A percentile compares a stretch with the other conserved stretches of the same genome.
Evolutionary conservation across 2,113 vertebrate genomes (phyloP).

Genomic region (Corynorhinus townsendii): DNA sequence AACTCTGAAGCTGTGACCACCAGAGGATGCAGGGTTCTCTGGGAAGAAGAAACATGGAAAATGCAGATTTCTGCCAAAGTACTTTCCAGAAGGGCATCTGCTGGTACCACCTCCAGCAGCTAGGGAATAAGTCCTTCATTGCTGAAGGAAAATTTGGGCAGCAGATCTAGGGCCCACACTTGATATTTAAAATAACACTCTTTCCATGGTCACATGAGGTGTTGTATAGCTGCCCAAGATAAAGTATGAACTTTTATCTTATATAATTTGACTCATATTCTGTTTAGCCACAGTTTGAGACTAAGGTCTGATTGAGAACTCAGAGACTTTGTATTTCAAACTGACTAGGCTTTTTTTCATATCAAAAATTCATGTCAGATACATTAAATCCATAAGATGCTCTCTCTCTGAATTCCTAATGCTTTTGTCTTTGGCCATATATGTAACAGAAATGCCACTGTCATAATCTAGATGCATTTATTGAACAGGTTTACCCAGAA

Average conservation of each 20-base stretch:
- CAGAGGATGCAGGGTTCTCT: neutral
- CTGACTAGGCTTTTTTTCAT: neutral
- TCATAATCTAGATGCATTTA: neutral
- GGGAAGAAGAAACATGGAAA: neutral
- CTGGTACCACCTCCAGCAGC: neutral
- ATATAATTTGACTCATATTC: neutral
- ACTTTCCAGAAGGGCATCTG: too few relatives aligned
- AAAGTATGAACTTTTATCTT: neutral
- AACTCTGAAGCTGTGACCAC: neutral
- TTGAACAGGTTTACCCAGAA: neutral
- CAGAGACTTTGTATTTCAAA: slow-evolving; percentile 34
- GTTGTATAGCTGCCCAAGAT: neutral
- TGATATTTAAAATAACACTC: neutral
- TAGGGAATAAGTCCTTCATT: neutral
- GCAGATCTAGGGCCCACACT: neutral
- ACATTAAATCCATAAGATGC: neutral
- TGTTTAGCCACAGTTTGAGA: neutral
- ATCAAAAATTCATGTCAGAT: slow-evolving; percentile 9
- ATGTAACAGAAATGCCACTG: neutral
- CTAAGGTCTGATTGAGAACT: neutral
- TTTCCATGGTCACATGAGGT: neutral
- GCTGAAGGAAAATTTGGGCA: neutral
- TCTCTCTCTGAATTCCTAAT: neutral
- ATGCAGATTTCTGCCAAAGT: neutral
- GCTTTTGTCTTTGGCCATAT: neutral